These are phyloP conservation scores for Centroberyx gerrardi DNA, from an alignment of 2,797 vertebrate genomes.

Conservation along the genomic window DNA sequence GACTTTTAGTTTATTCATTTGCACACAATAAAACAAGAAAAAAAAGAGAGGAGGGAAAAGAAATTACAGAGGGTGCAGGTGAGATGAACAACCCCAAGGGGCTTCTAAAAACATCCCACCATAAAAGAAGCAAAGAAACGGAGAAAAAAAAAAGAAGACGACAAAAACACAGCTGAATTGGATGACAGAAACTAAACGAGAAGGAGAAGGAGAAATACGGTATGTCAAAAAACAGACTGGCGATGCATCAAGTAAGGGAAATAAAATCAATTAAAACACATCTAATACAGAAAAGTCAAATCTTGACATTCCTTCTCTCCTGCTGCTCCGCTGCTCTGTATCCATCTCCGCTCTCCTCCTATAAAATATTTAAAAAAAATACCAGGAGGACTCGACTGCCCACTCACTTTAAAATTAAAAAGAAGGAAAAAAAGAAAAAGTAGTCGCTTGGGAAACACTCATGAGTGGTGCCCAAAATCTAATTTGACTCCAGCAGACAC, in stretches of 20 bases:
- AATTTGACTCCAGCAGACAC: conserved; percentile 5
- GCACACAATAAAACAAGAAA: conserved; percentile 5
- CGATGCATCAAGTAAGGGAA: background rate
- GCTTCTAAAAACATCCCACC: conserved; percentile 34
- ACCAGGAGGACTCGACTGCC: background rate
- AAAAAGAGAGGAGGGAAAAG: conserved; percentile 40
- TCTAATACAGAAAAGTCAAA: conserved; percentile 1
- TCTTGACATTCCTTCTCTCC: background rate
- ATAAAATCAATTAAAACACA: conserved; percentile 17
- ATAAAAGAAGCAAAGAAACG: conserved; percentile 18
- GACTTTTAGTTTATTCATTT: conserved; percentile 34
- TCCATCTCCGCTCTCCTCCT: background rate
- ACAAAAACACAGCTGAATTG: conserved; percentile 52
- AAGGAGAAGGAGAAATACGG: background rate
- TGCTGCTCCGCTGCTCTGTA: background rate
- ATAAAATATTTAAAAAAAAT: background rate
- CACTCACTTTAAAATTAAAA: background rate
- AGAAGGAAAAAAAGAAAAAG: too few relatives aligned
- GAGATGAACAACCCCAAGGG: conserved; percentile 62
- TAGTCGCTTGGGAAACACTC: conserved; percentile 1
- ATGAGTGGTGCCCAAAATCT: background rate
- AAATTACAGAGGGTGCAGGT: conserved; percentile 57
- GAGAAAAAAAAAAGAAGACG: conserved; percentile 1
- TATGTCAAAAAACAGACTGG: background rate
- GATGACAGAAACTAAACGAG: conserved; percentile 43